phyloP scores from a whole-genome alignment of 1,140 invertebrate genomes.

The Phymorhynchus buccinoides region DNA sequence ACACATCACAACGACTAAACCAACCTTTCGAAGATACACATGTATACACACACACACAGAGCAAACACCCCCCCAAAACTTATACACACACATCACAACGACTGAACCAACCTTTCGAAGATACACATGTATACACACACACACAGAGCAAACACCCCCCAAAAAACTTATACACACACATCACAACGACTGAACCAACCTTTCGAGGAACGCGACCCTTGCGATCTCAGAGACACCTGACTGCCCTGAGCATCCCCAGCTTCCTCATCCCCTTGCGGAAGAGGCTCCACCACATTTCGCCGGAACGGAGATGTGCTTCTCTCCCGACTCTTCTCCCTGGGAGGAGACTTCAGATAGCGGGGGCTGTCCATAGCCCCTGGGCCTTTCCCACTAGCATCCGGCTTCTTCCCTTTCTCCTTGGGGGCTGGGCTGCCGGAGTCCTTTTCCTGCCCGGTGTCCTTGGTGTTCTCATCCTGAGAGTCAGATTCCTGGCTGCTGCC shows the following conservation, averaged over 20 bases:
- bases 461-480: slow-evolving; percentile 30
- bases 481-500: background rate
- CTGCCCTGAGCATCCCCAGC: background rate
- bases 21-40: slow-evolving; percentile 18
- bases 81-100: too few species aligned
- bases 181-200: background rate
- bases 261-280: background rate
- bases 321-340: slow-evolving; percentile 22
- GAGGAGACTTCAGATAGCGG: slow-evolving; percentile 2
- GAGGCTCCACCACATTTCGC: slow-evolving; percentile 36
- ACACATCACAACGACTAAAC: background rate
- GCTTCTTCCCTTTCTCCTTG: background rate
- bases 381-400: background rate
- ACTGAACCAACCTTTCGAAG: too few species aligned
- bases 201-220: background rate
- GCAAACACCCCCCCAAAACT: too few species aligned
- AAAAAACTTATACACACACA: too few species aligned
- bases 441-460: slow-evolving; percentile 36
- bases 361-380: slow-evolving; percentile 14
- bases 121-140: background rate
- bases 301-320: slow-evolving; percentile 37
- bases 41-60: too few species aligned
- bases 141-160: background rate
- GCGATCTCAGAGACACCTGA: slow-evolving; percentile 22
- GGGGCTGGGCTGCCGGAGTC: background rate